These are phyloP conservation scores for Acleris holmiana DNA, from an alignment of 2,888 invertebrate species.

Conservation along the genomic window DNA sequence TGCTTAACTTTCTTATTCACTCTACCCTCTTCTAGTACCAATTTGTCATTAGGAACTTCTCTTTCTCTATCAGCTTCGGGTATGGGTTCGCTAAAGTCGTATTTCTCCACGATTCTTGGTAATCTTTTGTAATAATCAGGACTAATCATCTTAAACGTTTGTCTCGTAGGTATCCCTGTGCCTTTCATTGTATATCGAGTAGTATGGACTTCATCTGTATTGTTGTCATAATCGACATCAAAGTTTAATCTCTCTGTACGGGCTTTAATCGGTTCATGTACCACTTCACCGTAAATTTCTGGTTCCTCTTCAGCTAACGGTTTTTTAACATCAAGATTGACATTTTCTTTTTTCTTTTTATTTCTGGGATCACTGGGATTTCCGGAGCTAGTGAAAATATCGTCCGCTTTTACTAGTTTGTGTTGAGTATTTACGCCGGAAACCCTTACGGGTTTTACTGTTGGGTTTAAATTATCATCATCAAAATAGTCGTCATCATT, in stretches of 20 bases:
- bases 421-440: too few relatives aligned
- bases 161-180: slow-evolving; percentile 18
- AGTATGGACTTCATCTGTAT: not conserved
- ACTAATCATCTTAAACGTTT: slow-evolving; percentile 51
- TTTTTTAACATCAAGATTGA: not conserved
- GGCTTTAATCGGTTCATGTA: slow-evolving; percentile 47
- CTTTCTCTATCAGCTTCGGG: slow-evolving; percentile 61
- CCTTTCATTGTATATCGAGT: slow-evolving; percentile 5
- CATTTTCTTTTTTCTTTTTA: not conserved
- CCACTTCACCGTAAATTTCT: not conserved
- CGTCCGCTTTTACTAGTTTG: too few relatives aligned
- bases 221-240: slow-evolving; percentile 41
- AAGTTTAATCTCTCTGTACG: slow-evolving; percentile 50
- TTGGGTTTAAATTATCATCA: slow-evolving; percentile 16
- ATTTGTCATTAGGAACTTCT: slow-evolving; percentile 48
- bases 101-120: slow-evolving; percentile 59
- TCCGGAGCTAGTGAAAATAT: too few relatives aligned
- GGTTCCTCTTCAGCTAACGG: not conserved
- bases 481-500: slow-evolving; percentile 49
- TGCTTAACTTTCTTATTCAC: slow-evolving; percentile 58
- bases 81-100: slow-evolving; percentile 66
- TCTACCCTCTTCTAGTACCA: slow-evolving; percentile 49
- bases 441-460: too few relatives aligned
- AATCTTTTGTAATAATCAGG: slow-evolving; percentile 59
- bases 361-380: not conserved